phyloP scores from a whole-genome alignment of 1,140 invertebrate species.

The fruit fly (Drosophila melanogaster) region Release_6_plus_ISO1_MT NT_033777.3:31089501-31090000 shows the following conservation, averaged over 20 bases:
- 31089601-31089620: constrained; percentile 15
- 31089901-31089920: constrained; percentile 35
- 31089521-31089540: constrained; percentile 33
- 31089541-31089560: constrained; percentile 68
- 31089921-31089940: constrained; percentile 40
- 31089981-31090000: constrained; percentile 12
- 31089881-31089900: constrained; percentile 42
- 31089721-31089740: constrained; percentile 45
- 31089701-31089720: constrained; percentile 28
- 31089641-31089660: constrained; percentile 9
- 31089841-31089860: constrained; percentile 6
- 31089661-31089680: constrained; percentile 17
- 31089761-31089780: constrained; percentile 38
- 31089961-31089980: background rate
- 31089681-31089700: constrained; percentile 27
- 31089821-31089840: constrained; percentile 48
- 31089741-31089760: constrained; percentile 48
- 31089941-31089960: constrained; percentile 33
- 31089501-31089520: constrained; percentile 76
- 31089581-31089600: constrained; percentile 50
- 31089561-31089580: constrained; percentile 81
- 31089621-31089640: background rate
- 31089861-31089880: constrained; percentile 1
- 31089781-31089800: constrained; percentile 22
- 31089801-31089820: constrained; percentile 42